Conservation (phyloP, 2,797 vertebrate genomes). For the Thamnophis elegans region DNA sequence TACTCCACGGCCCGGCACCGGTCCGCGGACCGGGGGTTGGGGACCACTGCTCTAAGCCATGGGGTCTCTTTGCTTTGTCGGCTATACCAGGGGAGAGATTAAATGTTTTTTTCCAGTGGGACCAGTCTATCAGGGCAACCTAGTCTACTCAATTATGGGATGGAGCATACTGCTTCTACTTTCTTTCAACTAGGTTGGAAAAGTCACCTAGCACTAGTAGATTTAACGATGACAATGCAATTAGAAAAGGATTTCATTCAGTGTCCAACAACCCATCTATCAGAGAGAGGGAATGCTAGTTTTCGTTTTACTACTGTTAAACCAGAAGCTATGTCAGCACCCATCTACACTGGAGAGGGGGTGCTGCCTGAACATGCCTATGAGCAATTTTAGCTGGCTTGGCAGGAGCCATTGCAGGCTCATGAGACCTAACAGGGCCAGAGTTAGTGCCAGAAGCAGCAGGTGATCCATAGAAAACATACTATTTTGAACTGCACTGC, state of each 20-base stretch:
- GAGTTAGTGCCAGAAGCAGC: slow-evolving; percentile 39
- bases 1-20: no score
- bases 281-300: rapidly evolving
- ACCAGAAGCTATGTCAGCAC: not conserved
- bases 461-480: slow-evolving; percentile 36
- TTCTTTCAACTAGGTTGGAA: not conserved
- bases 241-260: not conserved
- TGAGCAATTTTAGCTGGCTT: slow-evolving; percentile 20
- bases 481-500: slow-evolving; percentile 10
- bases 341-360: slow-evolving; percentile 58
- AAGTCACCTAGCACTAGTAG: not conserved
- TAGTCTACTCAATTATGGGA: no score
- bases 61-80: no score
- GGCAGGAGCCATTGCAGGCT: slow-evolving; percentile 29
- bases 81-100: no score
- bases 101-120: no score
- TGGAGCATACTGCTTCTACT: no score
- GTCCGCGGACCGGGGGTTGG: no score
- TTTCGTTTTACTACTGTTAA: rapidly evolving
- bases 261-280: not conserved
- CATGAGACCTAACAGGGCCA: slow-evolving; percentile 3
- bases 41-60: no score
- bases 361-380: slow-evolving; percentile 49
- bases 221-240: not conserved
- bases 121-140: no score